phyloP scores from a whole-genome alignment of 2,888 invertebrate species.

The Pantelozetes paolii region DNA sequence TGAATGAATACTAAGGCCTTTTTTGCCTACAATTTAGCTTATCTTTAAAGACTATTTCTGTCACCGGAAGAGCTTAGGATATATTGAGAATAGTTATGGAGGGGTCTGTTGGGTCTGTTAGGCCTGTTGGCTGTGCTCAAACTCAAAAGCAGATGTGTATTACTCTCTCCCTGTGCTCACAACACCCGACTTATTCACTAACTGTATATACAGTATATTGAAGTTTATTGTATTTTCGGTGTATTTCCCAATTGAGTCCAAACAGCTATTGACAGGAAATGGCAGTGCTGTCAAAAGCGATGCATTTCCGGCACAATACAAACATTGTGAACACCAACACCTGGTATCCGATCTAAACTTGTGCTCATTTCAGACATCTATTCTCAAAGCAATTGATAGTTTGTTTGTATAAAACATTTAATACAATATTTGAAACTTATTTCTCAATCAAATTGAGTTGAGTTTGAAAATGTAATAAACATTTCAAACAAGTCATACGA shows the following conservation, averaged over 20 bases:
- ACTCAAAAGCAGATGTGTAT: conserved; percentile 16
- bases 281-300: conserved; percentile 15
- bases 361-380: neutral
- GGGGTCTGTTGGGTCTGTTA: conserved; percentile 19
- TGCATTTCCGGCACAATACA: conserved; percentile 23
- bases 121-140: neutral
- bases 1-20: neutral
- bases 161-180: neutral
- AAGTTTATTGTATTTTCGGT: conserved; percentile 26
- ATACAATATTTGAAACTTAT: no score
- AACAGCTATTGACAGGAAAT: conserved; percentile 15
- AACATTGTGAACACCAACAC: neutral
- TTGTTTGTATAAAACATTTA: neutral
- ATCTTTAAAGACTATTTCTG: conserved; percentile 24
- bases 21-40: conserved; percentile 9
- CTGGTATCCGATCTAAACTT: conserved; percentile 11
- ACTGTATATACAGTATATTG: neutral
- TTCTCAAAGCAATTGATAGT: neutral
- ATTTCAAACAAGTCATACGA: no score
- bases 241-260: conserved; percentile 16
- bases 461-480: no score
- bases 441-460: no score
- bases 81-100: conserved; percentile 29
- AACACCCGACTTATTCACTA: conserved; percentile 7
- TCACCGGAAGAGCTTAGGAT: conserved; percentile 29